Base-by-base conservation (phyloP, 2,797 vertebrate genomes). In the Enteromius afrohamiltoni region DNA sequence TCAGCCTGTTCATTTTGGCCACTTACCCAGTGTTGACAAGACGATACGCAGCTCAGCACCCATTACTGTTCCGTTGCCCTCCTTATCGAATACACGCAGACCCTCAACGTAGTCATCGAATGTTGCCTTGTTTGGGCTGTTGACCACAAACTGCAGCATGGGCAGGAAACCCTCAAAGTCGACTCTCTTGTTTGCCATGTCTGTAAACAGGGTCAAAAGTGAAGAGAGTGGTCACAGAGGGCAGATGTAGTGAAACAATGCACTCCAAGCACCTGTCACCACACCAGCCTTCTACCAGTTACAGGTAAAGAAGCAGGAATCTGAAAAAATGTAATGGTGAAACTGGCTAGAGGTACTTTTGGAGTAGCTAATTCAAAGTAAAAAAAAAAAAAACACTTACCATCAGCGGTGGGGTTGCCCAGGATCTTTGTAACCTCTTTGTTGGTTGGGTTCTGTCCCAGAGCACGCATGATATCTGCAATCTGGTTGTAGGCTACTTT, bases 381-480 rank as follows among this genome's bases (percentile, higher is more conserved):
- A 21, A 3, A 21, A 17, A 1, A 19, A 34, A 17, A 42, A 31
- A 53, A 29, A 2, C n/a, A 73, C 84, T 92, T 90, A 98, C 98
- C 98, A 0, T 99, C 98, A 88, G 95, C 87, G 69, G 92, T 89
- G 86, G 98, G 98, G 86, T 93, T 96, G 78, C 96, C 97, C 89
- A 99, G 92, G 83, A 99, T 91, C 86, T 94, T 96, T 89, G 79
- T 93, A 88, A 99, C 91, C 78, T 99, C 98, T 45, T 97, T 96
- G 93, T 99, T 99, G 92, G 98, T 99, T 83, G 98, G 98, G 93
- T 99, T 99, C 95, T 99, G 97, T 89, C 98, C 98, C 89, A 99
- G 95, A 1, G 98, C 98, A 14, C 98, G 96, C 92, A 99, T 94
- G 89, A 99, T 96, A 88, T 99, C 98, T 0, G 97, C 98, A 49